These are phyloP conservation scores for Lasioglossum marginatum DNA, from an alignment of 2,888 invertebrate genomes.

Conservation along the genomic window DNA sequence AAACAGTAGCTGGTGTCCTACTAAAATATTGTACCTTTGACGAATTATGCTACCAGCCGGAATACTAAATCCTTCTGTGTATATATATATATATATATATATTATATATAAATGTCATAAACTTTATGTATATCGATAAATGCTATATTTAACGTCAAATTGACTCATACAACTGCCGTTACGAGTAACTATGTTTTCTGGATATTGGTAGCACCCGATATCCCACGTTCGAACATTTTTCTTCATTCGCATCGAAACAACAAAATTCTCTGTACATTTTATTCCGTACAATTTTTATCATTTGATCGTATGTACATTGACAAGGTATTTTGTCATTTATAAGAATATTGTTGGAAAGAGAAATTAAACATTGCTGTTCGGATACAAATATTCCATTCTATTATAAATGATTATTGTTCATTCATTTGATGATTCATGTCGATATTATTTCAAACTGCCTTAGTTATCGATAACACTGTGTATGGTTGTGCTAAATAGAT, in stretches of 20 bases:
- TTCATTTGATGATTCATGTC: constrained; percentile 19
- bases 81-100: constrained; percentile 56
- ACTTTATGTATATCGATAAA: constrained; percentile 67
- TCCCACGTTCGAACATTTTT: constrained; percentile 42
- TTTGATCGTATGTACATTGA: constrained; percentile 53
- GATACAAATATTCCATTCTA: constrained; percentile 47
- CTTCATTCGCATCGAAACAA: constrained; percentile 38
- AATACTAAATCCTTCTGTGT: constrained; percentile 68
- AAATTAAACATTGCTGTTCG: constrained; percentile 35
- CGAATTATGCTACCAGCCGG: constrained; percentile 65
- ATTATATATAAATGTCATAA: constrained; percentile 72
- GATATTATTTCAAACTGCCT: constrained; percentile 57
- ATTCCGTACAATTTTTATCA: constrained; percentile 41
- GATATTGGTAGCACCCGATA: constrained; percentile 44
- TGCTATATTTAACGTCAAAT: constrained; percentile 63
- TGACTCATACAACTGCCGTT: constrained; percentile 70
- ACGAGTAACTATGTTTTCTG: constrained; percentile 65
- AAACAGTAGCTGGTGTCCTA: constrained; percentile 73
- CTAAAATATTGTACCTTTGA: constrained; percentile 72
- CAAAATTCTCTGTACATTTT: constrained; percentile 34
- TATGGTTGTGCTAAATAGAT: constrained; percentile 70
- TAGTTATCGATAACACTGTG: constrained; percentile 56
- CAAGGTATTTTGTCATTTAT: constrained; percentile 39
- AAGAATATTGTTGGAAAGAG: constrained; percentile 3
- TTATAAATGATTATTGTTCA: constrained; percentile 26